Percentiles rank a stretch among this genome's conserved stretches.
phyloP scores from a whole-genome alignment of 2,888 invertebrate genomes.

The Vannuccia rotundouncinata region DNA sequence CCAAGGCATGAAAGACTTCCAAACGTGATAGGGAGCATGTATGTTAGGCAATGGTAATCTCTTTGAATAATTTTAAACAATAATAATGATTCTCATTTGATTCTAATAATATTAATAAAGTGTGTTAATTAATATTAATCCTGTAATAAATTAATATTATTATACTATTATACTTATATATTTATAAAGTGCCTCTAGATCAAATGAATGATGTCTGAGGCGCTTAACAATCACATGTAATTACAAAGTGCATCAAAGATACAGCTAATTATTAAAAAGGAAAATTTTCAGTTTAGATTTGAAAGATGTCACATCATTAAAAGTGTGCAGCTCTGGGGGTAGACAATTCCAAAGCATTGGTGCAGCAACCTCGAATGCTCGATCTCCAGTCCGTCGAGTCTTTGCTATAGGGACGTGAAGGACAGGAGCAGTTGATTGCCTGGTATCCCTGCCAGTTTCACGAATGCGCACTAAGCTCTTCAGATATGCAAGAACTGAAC shows the following conservation, averaged over 20 bases:
- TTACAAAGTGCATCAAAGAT: slow-evolving; percentile 26
- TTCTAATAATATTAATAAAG: neutral
- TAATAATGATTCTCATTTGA: neutral
- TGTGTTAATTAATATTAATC: neutral
- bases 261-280: slow-evolving; percentile 24
- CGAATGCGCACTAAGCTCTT: too few relatives aligned
- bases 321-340: slow-evolving; percentile 16
- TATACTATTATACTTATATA: too few relatives aligned
- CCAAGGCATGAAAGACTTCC: neutral
- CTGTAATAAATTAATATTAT: neutral
- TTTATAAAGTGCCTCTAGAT: too few relatives aligned
- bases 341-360: neutral
- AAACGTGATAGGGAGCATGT: neutral
- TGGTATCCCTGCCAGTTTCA: too few relatives aligned
- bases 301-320: slow-evolving; percentile 24
- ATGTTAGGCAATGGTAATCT: neutral
- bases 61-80: neutral
- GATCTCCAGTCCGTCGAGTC: neutral
- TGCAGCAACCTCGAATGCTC: neutral
- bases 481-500: too few relatives aligned
- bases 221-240: slow-evolving; percentile 23
- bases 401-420: too few relatives aligned
- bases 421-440: too few relatives aligned
- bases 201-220: slow-evolving; percentile 22
- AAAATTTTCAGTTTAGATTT: slow-evolving; percentile 24